Evolutionary conservation across 2,113 vertebrate genomes (phyloP).

Genomic region (Elaphurus davidianus): DNA sequence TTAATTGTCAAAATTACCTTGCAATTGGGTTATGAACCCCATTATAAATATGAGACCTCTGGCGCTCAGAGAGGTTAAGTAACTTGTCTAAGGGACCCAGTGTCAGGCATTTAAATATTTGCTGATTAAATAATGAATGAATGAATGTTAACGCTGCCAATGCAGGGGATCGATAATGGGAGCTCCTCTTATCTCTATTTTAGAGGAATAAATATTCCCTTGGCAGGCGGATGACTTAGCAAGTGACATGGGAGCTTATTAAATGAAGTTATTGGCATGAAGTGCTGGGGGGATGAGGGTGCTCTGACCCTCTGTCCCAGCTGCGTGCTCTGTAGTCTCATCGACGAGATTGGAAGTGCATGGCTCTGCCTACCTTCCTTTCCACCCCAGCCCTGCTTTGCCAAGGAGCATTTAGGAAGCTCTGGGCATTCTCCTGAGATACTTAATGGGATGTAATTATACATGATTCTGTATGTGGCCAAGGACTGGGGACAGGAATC

Average conservation of each 20-base stretch:
- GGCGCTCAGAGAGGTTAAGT: not conserved
- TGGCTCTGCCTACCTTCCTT: not conserved
- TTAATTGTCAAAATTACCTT: not conserved
- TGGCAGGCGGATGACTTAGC: not conserved
- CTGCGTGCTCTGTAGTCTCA: accelerated
- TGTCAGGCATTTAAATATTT: not conserved
- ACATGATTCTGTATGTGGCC: not conserved
- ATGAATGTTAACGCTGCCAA: not conserved
- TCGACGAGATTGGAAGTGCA: not conserved
- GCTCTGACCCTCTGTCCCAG: not conserved
- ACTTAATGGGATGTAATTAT: not conserved
- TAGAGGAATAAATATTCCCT: not conserved
- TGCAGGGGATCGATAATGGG: not conserved
- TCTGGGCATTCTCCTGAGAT: not conserved
- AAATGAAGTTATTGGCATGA: not conserved
- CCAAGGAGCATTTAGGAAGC: not conserved
- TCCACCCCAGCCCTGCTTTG: not conserved
- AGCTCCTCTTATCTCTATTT: not conserved
- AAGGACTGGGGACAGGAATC: not conserved
- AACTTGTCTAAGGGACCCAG: not conserved
- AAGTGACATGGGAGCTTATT: not conserved
- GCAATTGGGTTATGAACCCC: not conserved
- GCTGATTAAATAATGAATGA: not conserved
- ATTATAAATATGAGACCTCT: not conserved
- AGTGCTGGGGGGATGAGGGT: not conserved